phyloP scores from a whole-genome alignment of 2,113 vertebrate species.

The Aegotheles bennettii region DNA sequence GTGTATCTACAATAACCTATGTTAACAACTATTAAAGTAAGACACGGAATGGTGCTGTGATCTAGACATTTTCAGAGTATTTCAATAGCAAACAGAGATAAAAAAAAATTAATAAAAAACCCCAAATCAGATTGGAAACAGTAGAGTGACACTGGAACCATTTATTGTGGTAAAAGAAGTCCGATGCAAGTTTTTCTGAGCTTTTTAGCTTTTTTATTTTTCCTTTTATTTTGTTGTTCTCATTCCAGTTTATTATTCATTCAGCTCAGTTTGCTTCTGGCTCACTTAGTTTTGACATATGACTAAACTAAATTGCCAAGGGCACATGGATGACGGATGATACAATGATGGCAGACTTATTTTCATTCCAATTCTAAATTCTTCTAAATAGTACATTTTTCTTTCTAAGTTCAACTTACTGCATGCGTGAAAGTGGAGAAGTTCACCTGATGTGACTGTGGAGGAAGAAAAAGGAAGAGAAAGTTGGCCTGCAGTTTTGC shows the following conservation, averaged over 20 bases:
- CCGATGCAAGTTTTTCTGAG: neutral
- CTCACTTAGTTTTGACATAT: constrained; percentile 48
- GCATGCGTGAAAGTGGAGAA: neutral
- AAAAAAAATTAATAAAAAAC: neutral
- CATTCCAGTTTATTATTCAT: neutral
- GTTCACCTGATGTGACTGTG: neutral
- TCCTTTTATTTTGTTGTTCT: neutral
- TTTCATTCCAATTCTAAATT: constrained; percentile 47
- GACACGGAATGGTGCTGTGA: neutral
- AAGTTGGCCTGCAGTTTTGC: neutral
- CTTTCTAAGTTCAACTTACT: neutral
- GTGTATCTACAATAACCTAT: neutral
- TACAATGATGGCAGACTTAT: constrained; percentile 5
- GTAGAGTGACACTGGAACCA: neutral
- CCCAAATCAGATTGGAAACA: neutral
- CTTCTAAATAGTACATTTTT: constrained; percentile 25
- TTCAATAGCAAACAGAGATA: neutral
- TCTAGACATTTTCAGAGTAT: neutral
- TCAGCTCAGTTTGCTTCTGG: constrained; percentile 23
- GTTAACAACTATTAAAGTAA: neutral
- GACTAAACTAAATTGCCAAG: constrained; percentile 28
- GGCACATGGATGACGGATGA: neutral
- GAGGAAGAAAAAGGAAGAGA: neutral
- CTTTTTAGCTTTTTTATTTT: neutral
- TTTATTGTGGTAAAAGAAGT: neutral